Conservation (phyloP, 2,113 vertebrate species). For the Epinephelus moara region DNA sequence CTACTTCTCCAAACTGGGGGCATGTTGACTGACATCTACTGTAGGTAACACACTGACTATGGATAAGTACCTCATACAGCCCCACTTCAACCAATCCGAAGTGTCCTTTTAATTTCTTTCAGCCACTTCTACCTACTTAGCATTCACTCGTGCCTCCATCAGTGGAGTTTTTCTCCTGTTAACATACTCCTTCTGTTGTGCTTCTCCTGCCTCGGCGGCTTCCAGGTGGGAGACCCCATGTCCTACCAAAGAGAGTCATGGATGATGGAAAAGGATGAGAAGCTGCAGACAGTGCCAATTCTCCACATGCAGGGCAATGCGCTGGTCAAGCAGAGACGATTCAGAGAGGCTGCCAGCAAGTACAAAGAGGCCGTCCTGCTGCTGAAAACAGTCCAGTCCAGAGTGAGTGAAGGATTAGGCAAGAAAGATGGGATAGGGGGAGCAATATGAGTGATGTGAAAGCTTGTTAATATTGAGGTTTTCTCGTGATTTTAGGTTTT, state of each 20-base stretch:
- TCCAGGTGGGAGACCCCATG: constrained; percentile 89
- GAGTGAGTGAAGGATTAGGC: constrained; percentile 77
- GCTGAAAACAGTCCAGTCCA: constrained; percentile 89
- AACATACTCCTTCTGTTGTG: neutral
- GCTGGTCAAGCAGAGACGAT: constrained; percentile 85
- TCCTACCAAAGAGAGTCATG: constrained; percentile 90
- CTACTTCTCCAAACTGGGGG: too few species aligned
- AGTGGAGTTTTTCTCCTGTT: neutral
- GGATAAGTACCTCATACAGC: too few species aligned
- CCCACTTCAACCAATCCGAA: too few species aligned
- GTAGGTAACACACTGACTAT: too few species aligned
- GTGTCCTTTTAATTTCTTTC: neutral
- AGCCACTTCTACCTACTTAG: neutral
- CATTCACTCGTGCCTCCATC: constrained; percentile 12
- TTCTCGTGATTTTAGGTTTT: constrained; percentile 49
- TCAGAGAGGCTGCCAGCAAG: constrained; percentile 83
- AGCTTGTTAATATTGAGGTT: constrained; percentile 12
- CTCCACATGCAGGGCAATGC: constrained; percentile 89
- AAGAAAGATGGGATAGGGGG: neutral
- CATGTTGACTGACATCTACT: too few species aligned
- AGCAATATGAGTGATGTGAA: neutral
- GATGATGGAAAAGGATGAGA: constrained; percentile 93
- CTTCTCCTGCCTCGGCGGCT: constrained; percentile 10
- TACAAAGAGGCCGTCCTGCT: constrained; percentile 92
- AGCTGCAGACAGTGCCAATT: constrained; percentile 85